These are phyloP conservation scores for Adoxophyes honmai DNA, from an alignment of 1,140 invertebrate species.

Conservation along the genomic window DNA sequence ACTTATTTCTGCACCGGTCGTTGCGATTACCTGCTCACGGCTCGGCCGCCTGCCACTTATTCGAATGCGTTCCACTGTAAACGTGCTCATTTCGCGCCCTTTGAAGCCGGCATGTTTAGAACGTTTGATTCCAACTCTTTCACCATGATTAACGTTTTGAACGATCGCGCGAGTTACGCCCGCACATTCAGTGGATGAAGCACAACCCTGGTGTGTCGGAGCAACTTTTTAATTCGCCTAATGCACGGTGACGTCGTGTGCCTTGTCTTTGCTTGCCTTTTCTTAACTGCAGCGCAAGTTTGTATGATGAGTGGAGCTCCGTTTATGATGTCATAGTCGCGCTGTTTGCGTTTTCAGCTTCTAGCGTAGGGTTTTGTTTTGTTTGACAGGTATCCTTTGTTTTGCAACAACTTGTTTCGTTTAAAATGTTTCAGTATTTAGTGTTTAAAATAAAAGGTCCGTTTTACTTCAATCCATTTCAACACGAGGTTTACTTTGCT, in stretches of 20 bases:
- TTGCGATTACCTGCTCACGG: conserved; percentile 44
- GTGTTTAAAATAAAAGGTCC: too few relatives aligned
- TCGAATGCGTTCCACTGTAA: conserved; percentile 54
- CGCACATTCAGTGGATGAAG: conserved; percentile 43
- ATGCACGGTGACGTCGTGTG: conserved; percentile 44
- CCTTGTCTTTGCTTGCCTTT: conserved; percentile 39
- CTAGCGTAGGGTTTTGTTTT: not conserved
- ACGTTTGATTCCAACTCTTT: conserved; percentile 63
- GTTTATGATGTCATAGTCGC: conserved; percentile 51
- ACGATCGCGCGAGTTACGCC: conserved; percentile 36
- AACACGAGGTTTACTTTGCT: too few relatives aligned
- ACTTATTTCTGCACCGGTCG: conserved; percentile 50
- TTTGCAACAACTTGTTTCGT: too few relatives aligned
- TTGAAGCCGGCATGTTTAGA: conserved; percentile 48
- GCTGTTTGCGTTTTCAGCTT: conserved; percentile 59
- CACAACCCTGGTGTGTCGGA: conserved; percentile 55
- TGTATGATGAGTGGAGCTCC: conserved; percentile 40
- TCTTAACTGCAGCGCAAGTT: conserved; percentile 53
- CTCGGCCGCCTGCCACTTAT: conserved; percentile 33
- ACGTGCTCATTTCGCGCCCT: conserved; percentile 59
- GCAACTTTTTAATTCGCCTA: conserved; percentile 72
- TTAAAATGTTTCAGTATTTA: too few relatives aligned
- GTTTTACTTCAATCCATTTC: too few relatives aligned
- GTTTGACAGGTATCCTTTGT: not conserved
- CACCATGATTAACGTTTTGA: conserved; percentile 37